These are phyloP conservation scores for Petrocephalus schoutedeni DNA, from an alignment of 2,797 vertebrate species.

Conservation along the genomic window DNA sequence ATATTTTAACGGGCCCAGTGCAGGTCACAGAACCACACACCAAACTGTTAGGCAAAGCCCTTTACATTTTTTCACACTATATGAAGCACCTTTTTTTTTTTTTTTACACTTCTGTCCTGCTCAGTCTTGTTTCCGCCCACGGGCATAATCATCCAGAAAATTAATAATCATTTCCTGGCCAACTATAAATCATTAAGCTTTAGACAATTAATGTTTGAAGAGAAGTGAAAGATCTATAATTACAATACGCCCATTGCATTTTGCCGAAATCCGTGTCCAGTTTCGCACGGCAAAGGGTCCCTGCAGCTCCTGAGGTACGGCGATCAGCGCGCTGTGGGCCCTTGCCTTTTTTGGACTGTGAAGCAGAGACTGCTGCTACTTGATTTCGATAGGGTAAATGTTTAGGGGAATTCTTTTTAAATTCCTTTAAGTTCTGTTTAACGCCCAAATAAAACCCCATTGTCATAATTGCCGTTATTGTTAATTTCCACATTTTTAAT, in stretches of 20 bases:
- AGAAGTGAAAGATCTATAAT: conserved; percentile 81
- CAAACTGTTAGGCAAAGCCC: conserved; percentile 81
- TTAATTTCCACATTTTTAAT: background rate
- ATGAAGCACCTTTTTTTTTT: conserved; percentile 72
- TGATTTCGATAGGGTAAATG: background rate
- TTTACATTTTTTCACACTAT: conserved; percentile 52
- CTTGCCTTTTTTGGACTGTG: too few relatives aligned
- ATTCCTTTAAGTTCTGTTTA: background rate
- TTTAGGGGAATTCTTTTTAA: background rate
- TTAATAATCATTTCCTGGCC: conserved; percentile 88
- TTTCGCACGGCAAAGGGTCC: conserved; percentile 42
- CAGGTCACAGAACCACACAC: background rate
- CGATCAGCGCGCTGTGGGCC: background rate
- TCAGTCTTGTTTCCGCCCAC: conserved; percentile 78
- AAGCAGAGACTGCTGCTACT: background rate
- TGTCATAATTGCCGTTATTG: background rate
- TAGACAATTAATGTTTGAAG: conserved; percentile 90
- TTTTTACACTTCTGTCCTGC: conserved; percentile 67
- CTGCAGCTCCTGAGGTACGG: background rate
- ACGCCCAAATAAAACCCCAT: background rate
- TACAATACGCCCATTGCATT: conserved; percentile 76
- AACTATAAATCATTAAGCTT: conserved; percentile 92
- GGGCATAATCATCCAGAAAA: conserved; percentile 95
- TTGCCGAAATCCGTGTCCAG: conserved; percentile 71
- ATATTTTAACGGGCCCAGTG: background rate